Evolutionary conservation across 2,888 invertebrate genomes (phyloP).

Genomic region (Ferrisia virgata): DNA sequence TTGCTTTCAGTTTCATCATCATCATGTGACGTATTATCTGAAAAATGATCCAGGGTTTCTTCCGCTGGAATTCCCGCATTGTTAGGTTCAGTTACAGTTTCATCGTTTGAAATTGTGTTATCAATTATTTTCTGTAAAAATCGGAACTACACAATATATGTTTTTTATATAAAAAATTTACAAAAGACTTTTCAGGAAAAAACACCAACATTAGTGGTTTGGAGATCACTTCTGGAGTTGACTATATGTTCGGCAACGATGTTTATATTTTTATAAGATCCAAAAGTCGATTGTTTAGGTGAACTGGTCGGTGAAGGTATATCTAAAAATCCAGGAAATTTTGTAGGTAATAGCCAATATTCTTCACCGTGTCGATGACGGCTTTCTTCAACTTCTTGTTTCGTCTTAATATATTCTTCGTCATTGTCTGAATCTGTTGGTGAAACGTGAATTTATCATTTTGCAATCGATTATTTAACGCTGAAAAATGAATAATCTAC

Average conservation of each 20-base stretch:
- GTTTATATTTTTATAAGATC: not conserved
- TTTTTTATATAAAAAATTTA: not conserved
- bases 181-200: not conserved
- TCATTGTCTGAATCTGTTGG: constrained; percentile 7
- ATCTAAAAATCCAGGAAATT: not conserved
- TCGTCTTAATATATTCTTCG: constrained; percentile 59
- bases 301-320: not conserved
- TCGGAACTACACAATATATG: not conserved
- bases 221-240: not conserved
- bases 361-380: constrained; percentile 60
- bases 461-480: not conserved
- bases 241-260: not conserved
- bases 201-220: not conserved
- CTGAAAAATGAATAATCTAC: not conserved
- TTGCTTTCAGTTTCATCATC: not conserved
- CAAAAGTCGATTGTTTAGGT: not conserved
- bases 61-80: not conserved
- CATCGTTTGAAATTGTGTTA: not conserved
- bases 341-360: constrained; percentile 58
- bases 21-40: not conserved
- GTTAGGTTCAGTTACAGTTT: not conserved
- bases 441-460: not conserved
- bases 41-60: not conserved
- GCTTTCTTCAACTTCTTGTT: constrained; percentile 60
- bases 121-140: not conserved